Evolutionary conservation across 2,113 vertebrate species (phyloP), one percentile per base, ranked within the genome.

Genomic region (Tetraodon nigroviridis): DNA sequence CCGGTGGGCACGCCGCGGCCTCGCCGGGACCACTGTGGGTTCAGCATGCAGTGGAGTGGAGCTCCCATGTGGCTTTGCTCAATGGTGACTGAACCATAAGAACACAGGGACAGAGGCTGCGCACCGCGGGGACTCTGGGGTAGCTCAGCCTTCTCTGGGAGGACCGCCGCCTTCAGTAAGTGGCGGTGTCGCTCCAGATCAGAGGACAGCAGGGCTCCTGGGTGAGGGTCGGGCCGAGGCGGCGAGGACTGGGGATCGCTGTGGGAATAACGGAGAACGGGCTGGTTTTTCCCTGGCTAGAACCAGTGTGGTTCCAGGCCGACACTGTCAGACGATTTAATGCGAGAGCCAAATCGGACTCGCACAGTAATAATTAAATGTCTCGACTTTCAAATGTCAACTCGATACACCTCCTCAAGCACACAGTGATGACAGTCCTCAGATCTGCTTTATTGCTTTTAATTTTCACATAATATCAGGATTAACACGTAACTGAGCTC

Each of bases 11-110:
- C 42, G 42, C 58, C 32, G 51, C 68, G 58, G 48, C 50, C 58
- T 52, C 47, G 21, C 42, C 41, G 54, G 67, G 62, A 53, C 56
- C 55, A 13, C 63, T 42, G 60, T 13, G 73, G 73, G 75, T 61
- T 44, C 37, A 56, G 40, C 57, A 15, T 47, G 46, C 63, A 18
- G 51, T 50, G 56, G 58, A 66, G 82, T 74, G 67, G 67, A 64
- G 70, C 76, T 84, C 83, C 86, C 84, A 69, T 61, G 83, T 69
- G 86, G 76, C 67, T 69, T 73, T 58, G 71, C 75, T 84, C 76
- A 55, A 75, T 81, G 79, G 77, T 71, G 83, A 81, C 78, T 85
- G 86, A 88, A 88, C 82, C 82, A 63, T 78, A 73, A 76, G 84
- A 86, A 73, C 76, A 80, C 69, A 53, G 79, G 81, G 77, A 81